Evolutionary conservation across 2,113 vertebrate species (phyloP), one percentile per base, ranked within the genome.

Genomic region (Salvator merianae): DNA sequence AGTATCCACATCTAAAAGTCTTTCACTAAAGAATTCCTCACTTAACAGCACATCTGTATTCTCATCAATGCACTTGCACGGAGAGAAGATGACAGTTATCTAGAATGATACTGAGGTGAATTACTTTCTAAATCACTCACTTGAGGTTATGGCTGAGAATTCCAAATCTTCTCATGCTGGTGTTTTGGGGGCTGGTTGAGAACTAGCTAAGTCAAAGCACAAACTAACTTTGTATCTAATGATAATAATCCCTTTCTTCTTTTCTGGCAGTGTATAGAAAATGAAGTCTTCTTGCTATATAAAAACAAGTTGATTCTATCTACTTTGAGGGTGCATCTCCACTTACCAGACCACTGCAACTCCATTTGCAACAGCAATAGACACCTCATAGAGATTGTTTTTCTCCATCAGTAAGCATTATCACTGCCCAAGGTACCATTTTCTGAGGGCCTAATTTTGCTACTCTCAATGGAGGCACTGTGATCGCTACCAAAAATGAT

Each of bases 1-100:
- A 76, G 85, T 87, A 76, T 6, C 22, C 40, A 82, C 74, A 84
- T 82, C 68, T 47, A 87, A 92, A 83, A 93, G 81, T 77, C 78
- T 87, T 90, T 91, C 92, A 87, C 90, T 93, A 93, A 90, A 88
- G 91, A 77, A 88, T 79, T 79, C 78, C 76, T 50, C 73, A 36
- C 84, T 78, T 91, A 90, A 93, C 84, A 88, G 81, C 86, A 86
- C 90, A 93, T 89, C 88, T 91, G 92, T 93, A 93, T 94, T 93
- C 38, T 70, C 91, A 88, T 88, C 91, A 93, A 90, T 77, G 66
- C 73, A 87, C 80, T 91, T 53, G 76, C 87, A 89, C 0, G 1
- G 72, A 93, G 87, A 71, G 92, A 93, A 90, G 91, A 93, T 88
- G 84, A 90, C 79, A 93, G 71, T 72, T 82, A 85, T 87, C 85